Percentiles rank a stretch among this genome's conserved stretches.
phyloP scores from a whole-genome alignment of 2,797 vertebrate genomes.

The Platyrinchus mystaceus region DNA sequence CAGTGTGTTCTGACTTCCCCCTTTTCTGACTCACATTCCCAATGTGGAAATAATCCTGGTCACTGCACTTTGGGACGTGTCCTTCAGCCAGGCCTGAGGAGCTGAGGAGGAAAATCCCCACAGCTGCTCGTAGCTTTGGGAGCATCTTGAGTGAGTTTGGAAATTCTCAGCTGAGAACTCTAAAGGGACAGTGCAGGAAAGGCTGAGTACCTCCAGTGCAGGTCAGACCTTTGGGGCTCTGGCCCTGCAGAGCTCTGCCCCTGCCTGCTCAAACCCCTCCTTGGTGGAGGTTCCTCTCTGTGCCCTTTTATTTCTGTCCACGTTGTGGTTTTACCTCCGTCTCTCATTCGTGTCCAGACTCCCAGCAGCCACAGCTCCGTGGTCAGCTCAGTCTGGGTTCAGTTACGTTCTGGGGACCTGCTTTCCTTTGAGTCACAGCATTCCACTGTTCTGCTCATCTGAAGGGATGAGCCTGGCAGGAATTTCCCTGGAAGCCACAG shows the following conservation, averaged over 20 bases:
- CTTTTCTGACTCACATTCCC: neutral
- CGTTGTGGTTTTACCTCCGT: accelerated
- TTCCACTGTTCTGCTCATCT: neutral
- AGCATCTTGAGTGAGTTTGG: neutral
- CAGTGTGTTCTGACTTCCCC: neutral
- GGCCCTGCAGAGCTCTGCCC: neutral
- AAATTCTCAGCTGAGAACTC: neutral
- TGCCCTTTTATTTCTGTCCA: neutral
- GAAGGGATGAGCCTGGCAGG: neutral
- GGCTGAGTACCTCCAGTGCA: neutral
- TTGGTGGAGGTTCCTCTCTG: neutral
- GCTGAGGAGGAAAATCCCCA: neutral
- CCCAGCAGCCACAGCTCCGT: accelerated
- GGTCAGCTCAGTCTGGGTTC: neutral
- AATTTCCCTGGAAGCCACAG: neutral
- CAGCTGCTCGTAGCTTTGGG: neutral
- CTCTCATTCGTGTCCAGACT: accelerated
- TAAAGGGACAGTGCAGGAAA: accelerated
- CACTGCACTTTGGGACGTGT: neutral
- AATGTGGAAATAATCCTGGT: accelerated
- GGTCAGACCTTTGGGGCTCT: accelerated
- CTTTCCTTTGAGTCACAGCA: neutral
- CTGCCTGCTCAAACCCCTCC: neutral
- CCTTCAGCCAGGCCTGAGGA: neutral
- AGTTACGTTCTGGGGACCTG: neutral